Evolutionary conservation across 2,797 vertebrate species (phyloP).

Genomic region (Microcaecilia unicolor): DNA sequence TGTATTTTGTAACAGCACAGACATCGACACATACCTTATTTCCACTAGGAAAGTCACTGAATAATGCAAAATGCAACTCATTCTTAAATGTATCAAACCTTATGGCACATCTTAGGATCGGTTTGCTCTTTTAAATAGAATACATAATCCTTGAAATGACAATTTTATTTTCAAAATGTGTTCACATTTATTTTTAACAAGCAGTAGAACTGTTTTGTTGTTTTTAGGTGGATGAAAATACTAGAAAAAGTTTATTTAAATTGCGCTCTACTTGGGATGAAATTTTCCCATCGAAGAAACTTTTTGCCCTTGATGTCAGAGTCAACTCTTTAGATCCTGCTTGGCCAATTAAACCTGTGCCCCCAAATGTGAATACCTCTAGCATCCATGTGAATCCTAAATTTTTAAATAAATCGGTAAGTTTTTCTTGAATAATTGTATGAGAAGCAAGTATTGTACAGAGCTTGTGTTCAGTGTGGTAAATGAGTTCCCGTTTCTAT

Average conservation of each 20-base stretch:
- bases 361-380: conserved; percentile 84
- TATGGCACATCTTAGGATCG: too few species aligned
- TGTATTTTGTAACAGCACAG: too few species aligned
- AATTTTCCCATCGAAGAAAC: conserved; percentile 92
- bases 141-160: too few species aligned
- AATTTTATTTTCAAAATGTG: neutral
- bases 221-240: conserved; percentile 97
- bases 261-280: conserved; percentile 97
- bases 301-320: conserved; percentile 87
- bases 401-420: conserved; percentile 93
- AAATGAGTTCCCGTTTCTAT: too few species aligned
- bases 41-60: too few species aligned
- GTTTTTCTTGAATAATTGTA: conserved; percentile 37
- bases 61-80: too few species aligned
- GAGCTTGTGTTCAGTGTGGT: too few species aligned
- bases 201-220: conserved; percentile 75
- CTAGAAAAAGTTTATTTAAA: conserved; percentile 97
- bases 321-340: conserved; percentile 93
- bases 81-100: too few species aligned
- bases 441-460: too few species aligned
- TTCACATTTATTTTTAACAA: conserved; percentile 61
- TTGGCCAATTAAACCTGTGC: conserved; percentile 94
- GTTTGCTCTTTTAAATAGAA: too few species aligned
- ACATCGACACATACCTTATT: too few species aligned
- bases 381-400: conserved; percentile 98